These are phyloP conservation scores for Schizopygopsis malacanthus DNA, from an alignment of 2,797 vertebrate genomes.

Conservation along the genomic window DNA sequence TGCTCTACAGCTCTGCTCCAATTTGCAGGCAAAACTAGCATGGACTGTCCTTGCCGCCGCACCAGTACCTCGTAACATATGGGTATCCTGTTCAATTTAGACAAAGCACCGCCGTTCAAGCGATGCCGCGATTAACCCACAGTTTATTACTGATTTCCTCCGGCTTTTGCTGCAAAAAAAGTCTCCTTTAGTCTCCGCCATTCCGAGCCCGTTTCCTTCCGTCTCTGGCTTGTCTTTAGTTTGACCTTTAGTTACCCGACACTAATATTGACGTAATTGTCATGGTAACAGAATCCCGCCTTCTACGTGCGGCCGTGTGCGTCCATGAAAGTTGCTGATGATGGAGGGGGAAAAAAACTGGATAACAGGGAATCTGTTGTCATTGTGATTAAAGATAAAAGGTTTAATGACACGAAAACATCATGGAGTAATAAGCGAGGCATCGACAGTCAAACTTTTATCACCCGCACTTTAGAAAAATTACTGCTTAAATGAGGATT, in stretches of 20 bases:
- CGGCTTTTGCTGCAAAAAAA: conserved; percentile 51
- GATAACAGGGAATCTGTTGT: conserved; percentile 31
- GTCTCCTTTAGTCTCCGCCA: conserved; percentile 60
- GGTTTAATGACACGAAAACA: conserved; percentile 7
- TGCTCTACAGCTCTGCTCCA: conserved; percentile 48
- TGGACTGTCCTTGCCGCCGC: conserved; percentile 56
- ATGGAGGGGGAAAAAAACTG: conserved; percentile 45
- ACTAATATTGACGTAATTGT: conserved; percentile 72
- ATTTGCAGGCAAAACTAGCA: conserved; percentile 43
- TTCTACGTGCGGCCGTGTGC: conserved; percentile 55
- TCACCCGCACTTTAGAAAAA: background rate
- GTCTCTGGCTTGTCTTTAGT: conserved; percentile 70
- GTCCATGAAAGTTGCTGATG: conserved; percentile 56
- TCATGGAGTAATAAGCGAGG: background rate
- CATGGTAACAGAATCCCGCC: conserved; percentile 71
- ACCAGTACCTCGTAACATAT: conserved; percentile 38
- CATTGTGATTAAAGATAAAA: conserved; percentile 26
- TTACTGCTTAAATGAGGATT: background rate
- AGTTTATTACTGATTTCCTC: conserved; percentile 49
- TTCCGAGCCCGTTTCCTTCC: conserved; percentile 67
- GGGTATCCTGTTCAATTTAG: conserved; percentile 37
- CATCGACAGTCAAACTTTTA: background rate
- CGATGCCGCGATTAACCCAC: conserved; percentile 32
- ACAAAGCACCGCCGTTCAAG: conserved; percentile 41
- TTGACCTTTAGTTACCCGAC: conserved; percentile 75